These are phyloP conservation scores for Synergus japonicus DNA, from an alignment of 2,888 invertebrate genomes.

Conservation along the genomic window DNA sequence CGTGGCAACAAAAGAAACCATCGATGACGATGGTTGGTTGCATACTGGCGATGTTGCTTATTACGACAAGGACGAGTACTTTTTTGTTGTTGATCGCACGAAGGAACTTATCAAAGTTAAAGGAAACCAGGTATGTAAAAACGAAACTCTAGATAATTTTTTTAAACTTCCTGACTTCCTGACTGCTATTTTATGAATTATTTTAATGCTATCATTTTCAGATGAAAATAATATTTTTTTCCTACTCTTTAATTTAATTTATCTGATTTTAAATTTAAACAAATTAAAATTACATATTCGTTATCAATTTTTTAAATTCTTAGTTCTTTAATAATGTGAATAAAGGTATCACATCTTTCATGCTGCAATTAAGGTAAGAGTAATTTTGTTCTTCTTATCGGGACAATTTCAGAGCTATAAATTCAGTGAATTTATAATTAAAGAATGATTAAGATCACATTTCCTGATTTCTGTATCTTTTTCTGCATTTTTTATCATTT, in stretches of 20 bases:
- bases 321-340: background rate
- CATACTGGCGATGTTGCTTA: slow-evolving; percentile 90
- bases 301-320: background rate
- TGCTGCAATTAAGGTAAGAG: slow-evolving; percentile 20
- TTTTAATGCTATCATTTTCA: background rate
- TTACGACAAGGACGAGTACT: slow-evolving; percentile 86
- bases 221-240: background rate
- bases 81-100: slow-evolving; percentile 87
- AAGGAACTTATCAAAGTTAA: slow-evolving; percentile 92
- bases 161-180: background rate
- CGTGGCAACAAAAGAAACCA: slow-evolving; percentile 84
- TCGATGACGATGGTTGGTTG: slow-evolving; percentile 88
- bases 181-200: background rate
- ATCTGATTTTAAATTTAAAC: background rate
- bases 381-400: background rate
- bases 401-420: background rate
- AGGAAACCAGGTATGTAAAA: slow-evolving; percentile 85
- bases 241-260: background rate
- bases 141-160: background rate
- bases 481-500: background rate
- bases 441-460: background rate
- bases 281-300: background rate
- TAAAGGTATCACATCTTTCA: background rate
- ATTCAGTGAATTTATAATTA: background rate
- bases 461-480: background rate